Percentiles rank a stretch among this genome's conserved stretches.
Conservation (phyloP, 2,888 invertebrate genomes). For the Luperina testacea region DNA sequence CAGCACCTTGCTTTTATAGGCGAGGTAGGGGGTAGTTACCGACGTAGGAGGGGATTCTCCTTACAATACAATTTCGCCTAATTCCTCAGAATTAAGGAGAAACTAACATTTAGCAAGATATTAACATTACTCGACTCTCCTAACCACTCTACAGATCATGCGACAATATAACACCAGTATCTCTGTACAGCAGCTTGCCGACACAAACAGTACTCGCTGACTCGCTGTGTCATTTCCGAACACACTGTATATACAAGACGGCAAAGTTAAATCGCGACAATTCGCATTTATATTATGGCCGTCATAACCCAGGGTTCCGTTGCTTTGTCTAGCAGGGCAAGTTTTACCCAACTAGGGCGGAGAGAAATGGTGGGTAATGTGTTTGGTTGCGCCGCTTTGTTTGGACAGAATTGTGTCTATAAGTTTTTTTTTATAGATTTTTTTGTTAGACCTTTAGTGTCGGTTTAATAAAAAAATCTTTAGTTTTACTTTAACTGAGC, state of each 20-base stretch:
- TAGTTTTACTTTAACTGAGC: background rate
- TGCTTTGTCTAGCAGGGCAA: constrained; percentile 75
- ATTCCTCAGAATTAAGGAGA: background rate
- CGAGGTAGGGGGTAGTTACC: too few species aligned
- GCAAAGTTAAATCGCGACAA: constrained; percentile 83
- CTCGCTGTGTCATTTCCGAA: constrained; percentile 78
- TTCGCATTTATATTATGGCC: constrained; percentile 86
- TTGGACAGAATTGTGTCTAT: constrained; percentile 19
- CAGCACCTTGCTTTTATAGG: too few species aligned
- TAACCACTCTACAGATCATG: constrained; percentile 15
- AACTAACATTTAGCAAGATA: background rate
- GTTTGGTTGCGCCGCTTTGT: constrained; percentile 50
- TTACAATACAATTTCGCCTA: background rate
- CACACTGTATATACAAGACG: constrained; percentile 70
- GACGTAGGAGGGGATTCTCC: too few species aligned
- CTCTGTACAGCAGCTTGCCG: constrained; percentile 32
- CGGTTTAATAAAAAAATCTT: background rate
- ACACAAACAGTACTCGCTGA: constrained; percentile 38
- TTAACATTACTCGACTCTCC: background rate
- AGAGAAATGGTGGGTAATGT: constrained; percentile 64
- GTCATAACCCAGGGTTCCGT: constrained; percentile 81
- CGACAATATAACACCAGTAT: constrained; percentile 11
- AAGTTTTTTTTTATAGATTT: background rate
- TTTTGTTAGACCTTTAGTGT: background rate
- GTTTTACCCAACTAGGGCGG: constrained; percentile 54